A percentile compares a stretch with the other conserved stretches of the same genome.
phyloP scores from a whole-genome alignment of 2,888 invertebrate genomes.

The Drosophila neonasuta region DNA sequence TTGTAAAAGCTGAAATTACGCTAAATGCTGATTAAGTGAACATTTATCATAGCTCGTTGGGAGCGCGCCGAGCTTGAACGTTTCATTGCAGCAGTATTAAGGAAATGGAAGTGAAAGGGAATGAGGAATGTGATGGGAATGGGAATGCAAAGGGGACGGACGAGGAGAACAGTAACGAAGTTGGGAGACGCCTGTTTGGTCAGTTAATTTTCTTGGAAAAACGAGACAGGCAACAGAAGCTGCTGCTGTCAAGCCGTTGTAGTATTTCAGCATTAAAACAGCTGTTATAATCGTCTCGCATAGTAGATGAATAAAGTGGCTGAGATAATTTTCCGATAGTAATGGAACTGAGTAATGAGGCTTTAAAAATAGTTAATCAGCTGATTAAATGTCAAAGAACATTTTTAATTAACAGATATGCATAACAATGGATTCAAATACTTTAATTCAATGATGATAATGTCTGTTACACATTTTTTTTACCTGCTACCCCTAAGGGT shows the following conservation, averaged over 20 bases:
- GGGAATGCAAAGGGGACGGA: slow-evolving; percentile 2
- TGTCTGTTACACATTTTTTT: too few relatives aligned
- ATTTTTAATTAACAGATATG: too few relatives aligned
- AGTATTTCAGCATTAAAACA: slow-evolving; percentile 53
- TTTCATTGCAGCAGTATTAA: slow-evolving; percentile 65
- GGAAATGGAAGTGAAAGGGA: slow-evolving; percentile 56
- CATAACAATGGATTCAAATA: too few relatives aligned
- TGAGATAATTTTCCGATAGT: background rate
- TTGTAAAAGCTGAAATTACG: slow-evolving; percentile 81
- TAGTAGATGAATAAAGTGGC: slow-evolving; percentile 29
- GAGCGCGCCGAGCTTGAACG: slow-evolving; percentile 23
- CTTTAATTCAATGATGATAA: too few relatives aligned
- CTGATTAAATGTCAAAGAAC: too few relatives aligned
- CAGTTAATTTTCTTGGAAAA: slow-evolving; percentile 77
- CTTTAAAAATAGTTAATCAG: too few relatives aligned
- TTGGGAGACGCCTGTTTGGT: slow-evolving; percentile 45
- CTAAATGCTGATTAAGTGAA: slow-evolving; percentile 83
- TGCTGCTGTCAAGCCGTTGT: slow-evolving; percentile 23
- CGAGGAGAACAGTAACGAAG: too few relatives aligned
- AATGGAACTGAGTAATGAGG: background rate
- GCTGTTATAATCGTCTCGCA: slow-evolving; percentile 48
- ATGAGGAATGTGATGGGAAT: background rate
- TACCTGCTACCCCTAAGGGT: too few relatives aligned
- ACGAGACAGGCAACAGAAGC: slow-evolving; percentile 68
- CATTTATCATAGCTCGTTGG: slow-evolving; percentile 81